Evolutionary conservation across 2,113 vertebrate genomes (phyloP), one percentile per base, ranked within the genome.

Genomic region (Percina caprodes): DNA sequence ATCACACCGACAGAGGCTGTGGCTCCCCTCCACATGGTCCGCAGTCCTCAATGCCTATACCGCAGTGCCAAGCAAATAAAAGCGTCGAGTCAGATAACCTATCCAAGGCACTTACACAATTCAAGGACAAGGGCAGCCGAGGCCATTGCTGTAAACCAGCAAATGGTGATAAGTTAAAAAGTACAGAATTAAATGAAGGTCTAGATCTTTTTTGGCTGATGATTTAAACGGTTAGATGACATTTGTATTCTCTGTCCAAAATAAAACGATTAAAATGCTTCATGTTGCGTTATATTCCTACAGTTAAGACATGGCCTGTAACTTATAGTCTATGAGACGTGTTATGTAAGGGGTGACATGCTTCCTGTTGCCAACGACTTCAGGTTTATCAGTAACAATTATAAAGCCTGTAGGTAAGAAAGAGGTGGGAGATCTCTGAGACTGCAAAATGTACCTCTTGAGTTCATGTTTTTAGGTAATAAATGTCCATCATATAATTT

Each of bases 31-130:
- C 92, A 93, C 91, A 90, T 90, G 93, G 92, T 93, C 93, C 91
- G 93, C 93, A 95, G 94, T 94, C 92, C 89, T 90, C 88, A 88
- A 74, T 89, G 90, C 77, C 87, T 89, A 88, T 94, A 94, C 94
- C 89, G 94, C 94, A 95, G 94, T 95, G 94, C 88, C 93, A 94
- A 94, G 92, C 92, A 92, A 93, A 95, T 93, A 93, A 95, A 94
- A 94, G 83, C 91, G 92, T 95, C 82, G 94, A 95, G 95, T 95
- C 94, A 95, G 94, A 94, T 93, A 94, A 95, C 94, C 94, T 95
- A 94, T 93, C 91, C 84, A 66, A 90, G 80, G 91, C 93, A 91
- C 93, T 93, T 92, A 94, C 94, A 93, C 92, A 92, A 95, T 92
- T 92, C 94, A 96, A 95, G 94, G 94, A 94, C 95, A 94, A 94